Conservation (phyloP, 2,113 vertebrate species). For the Perognathus longimembris region DNA sequence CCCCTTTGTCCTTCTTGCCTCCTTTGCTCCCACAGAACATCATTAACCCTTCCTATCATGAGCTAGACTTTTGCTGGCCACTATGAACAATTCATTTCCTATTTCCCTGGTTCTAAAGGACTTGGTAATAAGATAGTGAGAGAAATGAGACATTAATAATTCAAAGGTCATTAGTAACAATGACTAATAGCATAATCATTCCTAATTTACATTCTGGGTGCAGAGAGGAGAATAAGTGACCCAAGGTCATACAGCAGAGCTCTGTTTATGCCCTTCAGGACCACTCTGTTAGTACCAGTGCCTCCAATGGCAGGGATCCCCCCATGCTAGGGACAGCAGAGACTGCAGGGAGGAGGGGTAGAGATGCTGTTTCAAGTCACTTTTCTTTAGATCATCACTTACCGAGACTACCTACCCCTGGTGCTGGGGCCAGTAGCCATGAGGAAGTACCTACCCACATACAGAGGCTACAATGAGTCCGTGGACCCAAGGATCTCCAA, state of each 20-base stretch:
- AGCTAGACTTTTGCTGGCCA: background rate
- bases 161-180: background rate
- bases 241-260: background rate
- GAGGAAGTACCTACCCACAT: conserved; percentile 82
- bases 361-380: background rate
- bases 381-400: conserved; percentile 90
- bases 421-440: conserved; percentile 82
- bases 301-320: background rate
- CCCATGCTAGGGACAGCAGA: background rate
- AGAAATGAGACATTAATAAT: background rate
- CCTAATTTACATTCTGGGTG: conserved; percentile 7
- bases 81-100: background rate
- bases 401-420: conserved; percentile 91
- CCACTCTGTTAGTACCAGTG: background rate
- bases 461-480: conserved; percentile 85
- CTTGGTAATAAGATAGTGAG: background rate
- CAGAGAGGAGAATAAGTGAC: background rate
- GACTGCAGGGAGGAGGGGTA: background rate
- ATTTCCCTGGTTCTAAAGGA: background rate
- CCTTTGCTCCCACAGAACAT: background rate
- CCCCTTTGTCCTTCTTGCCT: background rate
- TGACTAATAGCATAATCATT: conserved; percentile 8
- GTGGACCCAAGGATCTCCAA: conserved; percentile 92
- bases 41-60: background rate
- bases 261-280: background rate